These are phyloP conservation scores for Pica pica DNA, from an alignment of 2,113 vertebrate genomes.

Conservation along the genomic window DNA sequence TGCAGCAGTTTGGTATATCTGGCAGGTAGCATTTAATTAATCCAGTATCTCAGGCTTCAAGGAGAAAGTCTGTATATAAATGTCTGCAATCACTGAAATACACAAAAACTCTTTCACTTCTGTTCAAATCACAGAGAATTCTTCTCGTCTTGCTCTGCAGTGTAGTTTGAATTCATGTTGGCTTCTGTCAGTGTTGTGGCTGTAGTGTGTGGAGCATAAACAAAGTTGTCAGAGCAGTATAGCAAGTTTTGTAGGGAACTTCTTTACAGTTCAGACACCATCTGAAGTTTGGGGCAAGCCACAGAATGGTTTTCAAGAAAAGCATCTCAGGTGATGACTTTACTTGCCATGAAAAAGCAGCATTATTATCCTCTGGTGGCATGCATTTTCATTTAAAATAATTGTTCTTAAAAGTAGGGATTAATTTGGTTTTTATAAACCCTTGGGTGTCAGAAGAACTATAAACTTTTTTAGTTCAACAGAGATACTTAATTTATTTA, in stretches of 20 bases:
- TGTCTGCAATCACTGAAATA: not conserved
- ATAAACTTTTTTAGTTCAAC: not conserved
- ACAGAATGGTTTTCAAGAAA: not conserved
- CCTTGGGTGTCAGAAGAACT: not conserved
- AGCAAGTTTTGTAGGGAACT: not conserved
- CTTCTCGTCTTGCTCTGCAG: not conserved
- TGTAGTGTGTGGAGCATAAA: not conserved
- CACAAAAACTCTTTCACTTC: not conserved
- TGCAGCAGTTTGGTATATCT: not conserved
- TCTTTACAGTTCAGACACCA: not conserved
- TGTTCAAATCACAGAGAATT: not conserved
- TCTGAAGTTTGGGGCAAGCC: not conserved
- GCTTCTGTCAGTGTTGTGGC: not conserved
- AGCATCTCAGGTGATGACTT: not conserved
- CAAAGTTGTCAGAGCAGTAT: not conserved
- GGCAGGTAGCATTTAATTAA: not conserved
- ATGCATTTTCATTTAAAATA: not conserved
- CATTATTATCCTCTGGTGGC: not conserved
- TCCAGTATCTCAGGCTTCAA: fast-evolving
- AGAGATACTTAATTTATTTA: not conserved
- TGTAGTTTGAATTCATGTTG: not conserved
- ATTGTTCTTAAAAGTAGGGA: not conserved
- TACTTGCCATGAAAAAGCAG: not conserved
- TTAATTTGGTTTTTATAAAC: not conserved
- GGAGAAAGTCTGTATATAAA: not conserved